Evolutionary conservation across 2,888 invertebrate species (phyloP).

Genomic region (Diabrotica balteata): DNA sequence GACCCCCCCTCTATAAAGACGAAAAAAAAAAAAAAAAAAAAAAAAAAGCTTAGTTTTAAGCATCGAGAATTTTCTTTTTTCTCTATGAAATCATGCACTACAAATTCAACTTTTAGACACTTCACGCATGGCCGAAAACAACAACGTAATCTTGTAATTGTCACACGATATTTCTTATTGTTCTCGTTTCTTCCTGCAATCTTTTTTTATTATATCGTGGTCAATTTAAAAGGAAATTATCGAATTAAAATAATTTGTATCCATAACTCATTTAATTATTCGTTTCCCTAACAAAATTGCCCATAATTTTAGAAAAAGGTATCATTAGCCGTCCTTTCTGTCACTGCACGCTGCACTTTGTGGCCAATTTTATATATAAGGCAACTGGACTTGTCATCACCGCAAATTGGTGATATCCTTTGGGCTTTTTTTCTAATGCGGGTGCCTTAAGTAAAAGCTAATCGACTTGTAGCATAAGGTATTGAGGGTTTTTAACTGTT

Average conservation of each 20-base stretch:
- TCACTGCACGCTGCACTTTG: slow-evolving; percentile 8
- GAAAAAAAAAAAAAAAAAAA: too few species aligned
- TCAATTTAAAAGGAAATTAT: slow-evolving; percentile 24
- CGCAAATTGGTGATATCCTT: slow-evolving; percentile 9
- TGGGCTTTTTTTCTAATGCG: too few species aligned
- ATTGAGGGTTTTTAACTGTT: too few species aligned
- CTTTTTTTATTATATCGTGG: slow-evolving; percentile 18
- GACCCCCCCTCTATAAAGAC: too few species aligned
- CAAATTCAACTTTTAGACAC: too few species aligned
- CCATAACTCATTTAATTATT: slow-evolving; percentile 34
- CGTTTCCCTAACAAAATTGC: slow-evolving; percentile 31
- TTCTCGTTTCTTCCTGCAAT: slow-evolving; percentile 3
- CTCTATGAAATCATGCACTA: too few species aligned
- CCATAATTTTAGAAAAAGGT: slow-evolving; percentile 17
- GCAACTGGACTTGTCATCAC: slow-evolving; percentile 9
- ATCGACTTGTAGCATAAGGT: too few species aligned
- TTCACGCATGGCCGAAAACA: too few species aligned
- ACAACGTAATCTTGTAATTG: not conserved
- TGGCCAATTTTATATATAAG: slow-evolving; percentile 1
- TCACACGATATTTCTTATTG: slow-evolving; percentile 13
- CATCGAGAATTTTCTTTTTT: too few species aligned
- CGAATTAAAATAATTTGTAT: slow-evolving; percentile 30
- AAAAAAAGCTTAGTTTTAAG: too few species aligned
- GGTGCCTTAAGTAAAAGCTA: too few species aligned
- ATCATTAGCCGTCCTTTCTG: slow-evolving; percentile 14